Evolutionary conservation across 2,113 vertebrate species (phyloP).

Genomic region (Ptilorrhoa leucosticta): DNA sequence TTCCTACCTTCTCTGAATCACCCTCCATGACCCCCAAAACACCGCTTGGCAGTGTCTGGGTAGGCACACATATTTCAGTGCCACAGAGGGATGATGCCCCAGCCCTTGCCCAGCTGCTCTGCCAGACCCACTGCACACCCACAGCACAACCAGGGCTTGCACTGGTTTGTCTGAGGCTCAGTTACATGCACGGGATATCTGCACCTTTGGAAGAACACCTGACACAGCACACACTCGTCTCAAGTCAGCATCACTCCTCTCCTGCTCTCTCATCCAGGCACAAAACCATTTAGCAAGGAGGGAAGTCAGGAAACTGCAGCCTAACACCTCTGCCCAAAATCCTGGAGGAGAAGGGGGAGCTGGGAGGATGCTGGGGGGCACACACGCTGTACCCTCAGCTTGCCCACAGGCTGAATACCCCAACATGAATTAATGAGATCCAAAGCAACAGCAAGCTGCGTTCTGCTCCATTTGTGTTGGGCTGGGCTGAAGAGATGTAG

Average conservation of each 20-base stretch:
- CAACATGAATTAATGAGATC: background rate
- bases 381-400: accelerated
- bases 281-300: background rate
- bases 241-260: background rate
- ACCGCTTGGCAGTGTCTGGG: accelerated
- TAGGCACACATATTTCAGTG: accelerated
- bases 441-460: background rate
- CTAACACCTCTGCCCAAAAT: background rate
- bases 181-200: accelerated
- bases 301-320: background rate
- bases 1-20: background rate
- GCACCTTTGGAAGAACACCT: background rate
- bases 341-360: background rate
- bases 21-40: background rate
- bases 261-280: background rate
- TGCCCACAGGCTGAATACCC: background rate
- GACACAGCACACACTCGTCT: background rate
- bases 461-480: background rate
- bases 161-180: background rate
- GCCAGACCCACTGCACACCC: background rate
- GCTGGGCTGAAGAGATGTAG: background rate
- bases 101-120: background rate
- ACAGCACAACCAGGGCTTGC: background rate
- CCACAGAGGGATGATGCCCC: accelerated
- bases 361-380: background rate